A percentile compares a stretch with the other conserved stretches of the same genome.
Conservation (phyloP, 2,888 invertebrate genomes). For the Caenorhabditis sp. region DNA sequence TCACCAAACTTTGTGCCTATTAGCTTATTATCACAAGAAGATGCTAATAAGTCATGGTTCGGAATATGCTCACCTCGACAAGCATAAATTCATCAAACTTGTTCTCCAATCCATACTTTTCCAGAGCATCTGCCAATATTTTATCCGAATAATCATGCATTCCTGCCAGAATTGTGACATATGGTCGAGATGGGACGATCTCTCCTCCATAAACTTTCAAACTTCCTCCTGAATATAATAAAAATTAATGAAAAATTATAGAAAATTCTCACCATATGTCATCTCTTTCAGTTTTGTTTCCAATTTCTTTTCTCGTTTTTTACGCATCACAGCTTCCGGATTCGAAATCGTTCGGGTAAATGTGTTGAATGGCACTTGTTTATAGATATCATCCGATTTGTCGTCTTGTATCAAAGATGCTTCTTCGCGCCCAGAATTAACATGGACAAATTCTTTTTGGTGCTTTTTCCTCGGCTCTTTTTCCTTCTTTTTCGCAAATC, state of each 20-base stretch:
- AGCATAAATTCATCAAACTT: slow-evolving; percentile 90
- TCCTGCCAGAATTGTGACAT: slow-evolving; percentile 93
- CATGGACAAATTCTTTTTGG: slow-evolving; percentile 52
- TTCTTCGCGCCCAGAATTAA: slow-evolving; percentile 53
- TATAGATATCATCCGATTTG: slow-evolving; percentile 68
- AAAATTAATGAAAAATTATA: too few relatives aligned
- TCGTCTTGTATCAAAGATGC: not conserved
- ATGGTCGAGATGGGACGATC: slow-evolving; percentile 88
- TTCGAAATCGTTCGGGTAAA: slow-evolving; percentile 99
- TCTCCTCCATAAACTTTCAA: slow-evolving; percentile 90
- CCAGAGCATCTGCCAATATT: slow-evolving; percentile 93
- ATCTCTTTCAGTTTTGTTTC: slow-evolving; percentile 86
- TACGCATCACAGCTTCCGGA: slow-evolving; percentile 98
- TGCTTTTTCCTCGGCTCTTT: slow-evolving; percentile 83
- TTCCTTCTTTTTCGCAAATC: slow-evolving; percentile 93
- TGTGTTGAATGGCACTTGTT: slow-evolving; percentile 85
- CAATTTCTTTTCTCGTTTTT: slow-evolving; percentile 92
- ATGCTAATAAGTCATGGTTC: too few relatives aligned
- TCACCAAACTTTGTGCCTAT: too few relatives aligned
- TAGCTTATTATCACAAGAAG: too few relatives aligned
- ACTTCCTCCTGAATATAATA: too few relatives aligned
- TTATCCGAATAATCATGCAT: slow-evolving; percentile 89
- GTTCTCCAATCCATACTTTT: slow-evolving; percentile 91
- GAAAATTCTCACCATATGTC: slow-evolving; percentile 58
- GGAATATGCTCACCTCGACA: slow-evolving; percentile 87